Percentiles rank a stretch among this genome's conserved stretches.
phyloP scores from a whole-genome alignment of 2,888 invertebrate species.

The Stenodera caucasica region DNA sequence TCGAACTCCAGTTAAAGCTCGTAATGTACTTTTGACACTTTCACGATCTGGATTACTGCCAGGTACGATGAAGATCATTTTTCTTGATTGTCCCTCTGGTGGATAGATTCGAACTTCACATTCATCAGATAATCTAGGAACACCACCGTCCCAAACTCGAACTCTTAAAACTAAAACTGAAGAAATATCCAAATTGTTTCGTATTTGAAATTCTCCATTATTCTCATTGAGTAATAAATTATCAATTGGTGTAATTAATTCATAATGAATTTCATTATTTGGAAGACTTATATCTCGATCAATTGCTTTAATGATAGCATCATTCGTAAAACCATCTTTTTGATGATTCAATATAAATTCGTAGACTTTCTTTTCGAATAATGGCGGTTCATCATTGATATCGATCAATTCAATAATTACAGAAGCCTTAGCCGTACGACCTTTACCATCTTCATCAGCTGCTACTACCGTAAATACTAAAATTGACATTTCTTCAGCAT shows the following conservation, averaged over 20 bases:
- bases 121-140: slow-evolving; percentile 74
- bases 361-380: slow-evolving; percentile 77
- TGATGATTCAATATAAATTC: slow-evolving; percentile 79
- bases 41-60: slow-evolving; percentile 73
- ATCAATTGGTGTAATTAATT: slow-evolving; percentile 74
- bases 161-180: slow-evolving; percentile 68
- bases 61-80: slow-evolving; percentile 81
- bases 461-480: slow-evolving; percentile 84
- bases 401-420: slow-evolving; percentile 75
- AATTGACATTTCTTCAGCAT: slow-evolving; percentile 78
- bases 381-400: slow-evolving; percentile 61
- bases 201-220: slow-evolving; percentile 73
- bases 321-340: slow-evolving; percentile 70
- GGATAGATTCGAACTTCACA: slow-evolving; percentile 77
- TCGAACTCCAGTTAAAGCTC: slow-evolving; percentile 77
- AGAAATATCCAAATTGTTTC: slow-evolving; percentile 53
- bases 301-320: slow-evolving; percentile 74
- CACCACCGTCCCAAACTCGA: slow-evolving; percentile 82
- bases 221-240: slow-evolving; percentile 71
- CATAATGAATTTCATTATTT: slow-evolving; percentile 84
- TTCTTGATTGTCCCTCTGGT: slow-evolving; percentile 73
- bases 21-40: slow-evolving; percentile 74
- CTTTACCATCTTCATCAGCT: slow-evolving; percentile 81
- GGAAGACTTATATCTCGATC: slow-evolving; percentile 83
- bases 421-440: slow-evolving; percentile 73